Evolutionary conservation across 2,888 invertebrate genomes (phyloP), one percentile per base, ranked within the genome.

Genomic region (Drosophila mimetica): DNA sequence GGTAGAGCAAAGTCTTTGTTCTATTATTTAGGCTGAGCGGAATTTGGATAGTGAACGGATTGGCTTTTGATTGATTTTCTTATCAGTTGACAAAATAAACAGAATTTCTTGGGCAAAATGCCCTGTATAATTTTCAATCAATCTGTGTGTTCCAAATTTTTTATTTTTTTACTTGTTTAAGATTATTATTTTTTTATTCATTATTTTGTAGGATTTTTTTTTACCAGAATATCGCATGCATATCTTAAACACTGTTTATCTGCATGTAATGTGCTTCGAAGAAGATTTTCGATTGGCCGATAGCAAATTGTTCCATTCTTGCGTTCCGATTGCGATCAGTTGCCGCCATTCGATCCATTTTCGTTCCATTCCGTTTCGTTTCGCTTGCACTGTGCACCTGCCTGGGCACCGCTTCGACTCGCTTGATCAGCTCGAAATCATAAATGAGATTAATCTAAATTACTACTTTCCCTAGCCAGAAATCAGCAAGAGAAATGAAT

Each of bases 361-460:
- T 34, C 39, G 65, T 64, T 65, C 18, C 65, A 50, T 63, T 20
- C 25, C 63, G 52, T 54, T 64, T 42, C 32, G 64, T 64, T 64
- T 37, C 52, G 64, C 44, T 37, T 65, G 53, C 66, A 66, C 64
- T 53, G 36, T 32, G 64, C 64, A 53, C 44, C 18, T 60, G 66
- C 66, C 36, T 52, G 52, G 25, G 22, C 52, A 59, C 46, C 18
- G 58, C 70, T 70, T 60, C 54, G 36, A 39, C 9, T 44, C 36
- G 64, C 60, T 44, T 37, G 18, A 36, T 57, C 34, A 36, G 16
- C 53, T 34, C 16, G 4, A 52, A 57, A 52, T 36, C 36, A 52
- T 53, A 53, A 57, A 54, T 54, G 57, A 25, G 39, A 57, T 37
- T 61, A 63, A 72, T 41, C 25, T 32, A 71, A 72, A 55, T 72